phyloP scores from a whole-genome alignment of 2,797 vertebrate genomes.

The Alfaro cultratus region DNA sequence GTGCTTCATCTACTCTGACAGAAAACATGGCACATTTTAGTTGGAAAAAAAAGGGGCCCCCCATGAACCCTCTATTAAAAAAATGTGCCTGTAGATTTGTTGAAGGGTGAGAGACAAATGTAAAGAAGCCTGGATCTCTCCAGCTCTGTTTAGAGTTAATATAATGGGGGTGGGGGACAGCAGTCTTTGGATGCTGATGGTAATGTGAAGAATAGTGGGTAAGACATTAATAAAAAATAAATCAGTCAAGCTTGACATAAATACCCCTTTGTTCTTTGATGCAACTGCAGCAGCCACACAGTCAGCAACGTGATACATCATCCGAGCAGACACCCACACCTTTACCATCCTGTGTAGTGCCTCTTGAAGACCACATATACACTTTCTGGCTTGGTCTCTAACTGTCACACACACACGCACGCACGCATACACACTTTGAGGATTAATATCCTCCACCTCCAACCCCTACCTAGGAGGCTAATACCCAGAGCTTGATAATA shows the following conservation, averaged over 20 bases:
- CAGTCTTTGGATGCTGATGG: conserved; percentile 37
- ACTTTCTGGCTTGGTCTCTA: conserved; percentile 33
- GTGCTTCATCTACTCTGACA: conserved; percentile 44
- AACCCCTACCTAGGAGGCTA: conserved; percentile 58
- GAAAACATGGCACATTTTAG: conserved; percentile 63
- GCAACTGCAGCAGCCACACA: conserved; percentile 65
- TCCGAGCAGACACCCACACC: conserved; percentile 14
- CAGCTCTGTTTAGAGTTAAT: conserved; percentile 49
- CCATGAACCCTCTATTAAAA: conserved; percentile 12
- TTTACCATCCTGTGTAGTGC: conserved; percentile 30
- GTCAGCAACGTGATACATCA: conserved; percentile 65
- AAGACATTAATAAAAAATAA: conserved; percentile 80
- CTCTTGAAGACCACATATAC: conserved; percentile 47
- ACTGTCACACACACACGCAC: conserved; percentile 27
- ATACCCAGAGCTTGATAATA: conserved; percentile 75
- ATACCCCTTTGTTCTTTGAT: conserved; percentile 82
- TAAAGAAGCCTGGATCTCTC: conserved; percentile 51
- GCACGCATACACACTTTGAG: conserved; percentile 24
- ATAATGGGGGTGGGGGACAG: conserved; percentile 39
- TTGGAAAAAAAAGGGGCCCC: conserved; percentile 27
- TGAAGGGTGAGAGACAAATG: conserved; percentile 51
- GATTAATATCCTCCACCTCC: conserved; percentile 66
- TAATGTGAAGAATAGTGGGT: conserved; percentile 46
- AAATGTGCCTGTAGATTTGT: conserved; percentile 28
- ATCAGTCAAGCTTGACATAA: conserved; percentile 81